Evolutionary conservation across 2,888 invertebrate species (phyloP).

Genomic region (Epinotia nisella): DNA sequence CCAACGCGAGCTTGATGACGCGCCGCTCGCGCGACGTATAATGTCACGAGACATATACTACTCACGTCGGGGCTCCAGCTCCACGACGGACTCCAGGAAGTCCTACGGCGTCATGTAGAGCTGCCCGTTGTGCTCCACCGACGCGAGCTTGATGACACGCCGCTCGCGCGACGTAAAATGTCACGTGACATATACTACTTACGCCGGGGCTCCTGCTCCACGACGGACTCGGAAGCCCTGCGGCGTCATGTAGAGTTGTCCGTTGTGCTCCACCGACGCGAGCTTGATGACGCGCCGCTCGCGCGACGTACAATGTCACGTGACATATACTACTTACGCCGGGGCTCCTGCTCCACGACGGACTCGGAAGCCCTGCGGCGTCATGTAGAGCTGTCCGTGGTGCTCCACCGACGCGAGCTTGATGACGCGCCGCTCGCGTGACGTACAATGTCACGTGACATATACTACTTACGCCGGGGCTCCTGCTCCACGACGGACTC

Average conservation of each 20-base stretch:
- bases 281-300: no score
- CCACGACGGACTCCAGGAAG: slow-evolving; percentile 97
- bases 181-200: no score
- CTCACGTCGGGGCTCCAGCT: slow-evolving; percentile 94
- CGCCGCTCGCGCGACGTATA: no score
- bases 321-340: slow-evolving; percentile 85
- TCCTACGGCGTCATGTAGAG: slow-evolving; percentile 99
- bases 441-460: neutral
- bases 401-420: slow-evolving; percentile 98
- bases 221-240: no score
- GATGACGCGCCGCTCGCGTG: slow-evolving; percentile 92
- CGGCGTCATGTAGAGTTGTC: no score
- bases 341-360: slow-evolving; percentile 96
- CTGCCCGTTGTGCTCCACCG: slow-evolving; percentile 96
- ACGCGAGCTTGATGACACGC: slow-evolving; percentile 97
- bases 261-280: no score
- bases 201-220: no score
- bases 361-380: slow-evolving; percentile 99
- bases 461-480: slow-evolving; percentile 90
- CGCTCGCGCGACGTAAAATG: slow-evolving; percentile 86
- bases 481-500: slow-evolving; percentile 98
- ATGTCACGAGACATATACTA: neutral
- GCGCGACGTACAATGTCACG: neutral
- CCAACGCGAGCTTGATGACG: no score
- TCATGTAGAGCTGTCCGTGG: slow-evolving; percentile 98